A percentile compares a stretch with the other conserved stretches of the same genome.
These are phyloP conservation scores for Propithecus deckenii DNA, from an alignment of 2,797 vertebrate genomes.

Conservation along the genomic window DNA sequence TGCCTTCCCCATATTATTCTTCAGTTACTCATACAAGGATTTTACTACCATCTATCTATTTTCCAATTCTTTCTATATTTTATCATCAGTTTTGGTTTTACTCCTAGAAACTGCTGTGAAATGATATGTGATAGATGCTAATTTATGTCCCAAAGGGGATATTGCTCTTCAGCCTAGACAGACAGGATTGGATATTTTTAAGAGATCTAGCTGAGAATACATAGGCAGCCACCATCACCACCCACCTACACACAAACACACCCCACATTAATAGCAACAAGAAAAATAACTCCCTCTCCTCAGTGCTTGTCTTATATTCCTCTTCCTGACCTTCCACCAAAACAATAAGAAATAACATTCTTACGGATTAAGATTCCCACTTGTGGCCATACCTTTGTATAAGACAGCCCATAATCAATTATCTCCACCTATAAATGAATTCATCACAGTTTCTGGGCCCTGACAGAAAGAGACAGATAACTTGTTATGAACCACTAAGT, in stretches of 20 bases:
- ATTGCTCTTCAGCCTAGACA: neutral
- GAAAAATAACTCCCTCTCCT: neutral
- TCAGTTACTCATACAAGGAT: neutral
- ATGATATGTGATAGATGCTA: neutral
- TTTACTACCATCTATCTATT: neutral
- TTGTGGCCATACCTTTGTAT: neutral
- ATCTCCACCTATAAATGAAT: neutral
- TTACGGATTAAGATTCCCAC: neutral
- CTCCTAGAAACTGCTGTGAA: slow-evolving; percentile 33
- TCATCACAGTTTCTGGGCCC: neutral
- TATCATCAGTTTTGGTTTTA: neutral
- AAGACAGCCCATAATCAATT: neutral
- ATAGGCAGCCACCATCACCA: neutral
- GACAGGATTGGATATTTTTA: neutral
- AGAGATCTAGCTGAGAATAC: neutral
- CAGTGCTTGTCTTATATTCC: neutral
- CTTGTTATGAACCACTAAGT: neutral
- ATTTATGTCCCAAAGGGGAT: neutral
- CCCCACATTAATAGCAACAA: neutral
- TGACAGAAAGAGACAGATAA: neutral
- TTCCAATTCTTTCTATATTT: slow-evolving; percentile 32
- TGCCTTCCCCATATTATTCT: slow-evolving; percentile 5
- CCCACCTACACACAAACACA: neutral
- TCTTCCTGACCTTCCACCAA: neutral
- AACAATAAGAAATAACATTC: neutral